Evolutionary conservation across 2,113 vertebrate genomes (phyloP), one percentile per base, ranked within the genome.

Genomic region (Sisor rabdophorus): DNA sequence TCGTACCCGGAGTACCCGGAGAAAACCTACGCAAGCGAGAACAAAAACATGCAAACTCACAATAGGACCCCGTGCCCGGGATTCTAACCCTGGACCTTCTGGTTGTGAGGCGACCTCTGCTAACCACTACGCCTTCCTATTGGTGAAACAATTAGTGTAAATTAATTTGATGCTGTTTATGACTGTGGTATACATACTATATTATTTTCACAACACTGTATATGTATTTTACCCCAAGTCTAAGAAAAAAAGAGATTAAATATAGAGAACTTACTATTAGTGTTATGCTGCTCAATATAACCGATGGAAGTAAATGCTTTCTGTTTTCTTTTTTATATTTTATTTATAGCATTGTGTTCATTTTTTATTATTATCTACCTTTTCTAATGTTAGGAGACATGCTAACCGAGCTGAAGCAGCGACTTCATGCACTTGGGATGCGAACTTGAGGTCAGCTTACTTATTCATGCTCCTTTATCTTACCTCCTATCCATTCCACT

Each of bases 241-340:
- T 58, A 58, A 13, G 26, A 13, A n/a, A n/a, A n/a, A n/a, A n/a
- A n/a, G 13, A 7, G 26, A 58, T 58, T 4, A 59, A 59, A 59
- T 0, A 60, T 60, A 60, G 28, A 1, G 10, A 60, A 19, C 1
- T 11, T 26, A 17, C 3, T 6, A 60, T 8, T 19, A 63, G 0
- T 36, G 9, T 28, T 63, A 63, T 20, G 8, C 28, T 20, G 60
- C 9, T 32, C 16, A 63, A 4, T 40, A 11, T 11, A 40, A 36
- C 7, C 61, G 64, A 80, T 71, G 71, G 71, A 79, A 60, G 75
- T 72, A 69, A 79, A 52, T 76, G n/a, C 72, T 81, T 83, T 83
- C 85, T 88, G 84, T 87, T 88, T 88, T 82, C 80, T 40, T 81
- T 79, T 69, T 78, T 85, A 85, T 76, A 85, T 75, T 55, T 73